A percentile compares a stretch with the other conserved stretches of the same genome.
Evolutionary conservation across 2,113 vertebrate genomes (phyloP).

Genomic region (Pao palembangensis): DNA sequence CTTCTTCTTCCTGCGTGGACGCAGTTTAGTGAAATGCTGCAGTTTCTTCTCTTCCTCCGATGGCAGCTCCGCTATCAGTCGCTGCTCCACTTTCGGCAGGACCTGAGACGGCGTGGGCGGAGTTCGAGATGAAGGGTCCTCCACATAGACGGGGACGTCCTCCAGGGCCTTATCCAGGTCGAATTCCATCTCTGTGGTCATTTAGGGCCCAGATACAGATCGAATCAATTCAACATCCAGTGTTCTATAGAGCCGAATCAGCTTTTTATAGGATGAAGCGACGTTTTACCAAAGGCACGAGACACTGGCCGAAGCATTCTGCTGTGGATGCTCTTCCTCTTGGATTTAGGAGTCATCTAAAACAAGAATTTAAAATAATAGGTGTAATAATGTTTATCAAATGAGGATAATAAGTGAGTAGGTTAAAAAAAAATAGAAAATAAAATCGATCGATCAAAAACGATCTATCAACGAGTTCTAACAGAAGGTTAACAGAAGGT

Average conservation of each 20-base stretch:
- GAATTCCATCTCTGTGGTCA: conserved; percentile 93
- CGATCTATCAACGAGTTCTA: background rate
- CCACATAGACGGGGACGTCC: conserved; percentile 86
- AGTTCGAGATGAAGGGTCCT: conserved; percentile 82
- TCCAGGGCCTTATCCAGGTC: conserved; percentile 95
- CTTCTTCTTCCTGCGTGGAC: conserved; percentile 92
- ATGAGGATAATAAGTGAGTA: background rate
- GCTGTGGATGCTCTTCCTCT: conserved; percentile 97
- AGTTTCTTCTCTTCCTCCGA: conserved; percentile 93
- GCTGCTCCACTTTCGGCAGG: conserved; percentile 75
- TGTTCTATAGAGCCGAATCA: too few relatives aligned
- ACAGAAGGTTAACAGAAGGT: too few relatives aligned
- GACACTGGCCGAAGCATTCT: conserved; percentile 95
- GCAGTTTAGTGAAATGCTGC: conserved; percentile 93
- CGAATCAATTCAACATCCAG: background rate
- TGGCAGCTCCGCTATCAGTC: conserved; percentile 84
- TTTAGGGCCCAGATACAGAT: background rate
- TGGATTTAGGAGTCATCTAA: conserved; percentile 97
- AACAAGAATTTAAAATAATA: conserved; percentile 12
- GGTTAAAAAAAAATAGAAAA: background rate
- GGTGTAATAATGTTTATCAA: background rate
- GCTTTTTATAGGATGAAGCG: background rate
- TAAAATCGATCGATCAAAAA: background rate
- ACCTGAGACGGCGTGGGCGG: conserved; percentile 60
- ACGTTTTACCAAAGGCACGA: conserved; percentile 87